phyloP scores from a whole-genome alignment of 1,140 invertebrate species.

The Telenomus remus region DNA sequence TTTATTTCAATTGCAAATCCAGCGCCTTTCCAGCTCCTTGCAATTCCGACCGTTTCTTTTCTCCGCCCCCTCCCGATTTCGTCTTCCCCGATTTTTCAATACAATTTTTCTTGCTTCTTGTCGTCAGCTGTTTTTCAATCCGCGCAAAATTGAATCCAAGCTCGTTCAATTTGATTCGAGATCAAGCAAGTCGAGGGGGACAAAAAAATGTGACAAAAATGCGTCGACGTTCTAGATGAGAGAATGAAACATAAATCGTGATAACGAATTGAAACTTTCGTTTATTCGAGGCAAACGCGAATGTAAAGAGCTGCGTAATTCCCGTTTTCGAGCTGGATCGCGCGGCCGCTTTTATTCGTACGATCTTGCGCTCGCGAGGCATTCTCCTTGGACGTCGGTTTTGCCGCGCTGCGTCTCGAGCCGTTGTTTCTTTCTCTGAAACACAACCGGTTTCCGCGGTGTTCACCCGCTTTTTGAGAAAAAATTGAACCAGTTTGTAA shows the following conservation, averaged over 20 bases:
- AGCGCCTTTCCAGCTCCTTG: not conserved
- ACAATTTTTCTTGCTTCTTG: too few relatives aligned
- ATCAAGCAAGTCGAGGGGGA: too few relatives aligned
- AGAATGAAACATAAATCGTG: not conserved
- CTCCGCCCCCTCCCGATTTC: too few relatives aligned
- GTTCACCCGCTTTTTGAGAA: constrained; percentile 75
- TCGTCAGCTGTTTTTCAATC: too few relatives aligned
- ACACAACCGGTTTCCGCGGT: constrained; percentile 73
- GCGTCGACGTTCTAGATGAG: not conserved
- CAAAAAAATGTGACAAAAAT: not conserved
- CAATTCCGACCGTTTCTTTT: not conserved
- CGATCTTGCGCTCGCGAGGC: constrained; percentile 42
- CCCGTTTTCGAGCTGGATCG: constrained; percentile 15
- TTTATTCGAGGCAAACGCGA: not conserved
- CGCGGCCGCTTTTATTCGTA: constrained; percentile 20
- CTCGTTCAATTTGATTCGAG: too few relatives aligned
- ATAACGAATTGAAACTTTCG: constrained; percentile 1
- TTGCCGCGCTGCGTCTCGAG: constrained; percentile 23
- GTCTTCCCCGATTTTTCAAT: too few relatives aligned
- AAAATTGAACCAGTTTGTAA: constrained; percentile 76
- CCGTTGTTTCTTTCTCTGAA: constrained; percentile 44
- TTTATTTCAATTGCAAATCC: constrained; percentile 36
- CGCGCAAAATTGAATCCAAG: too few relatives aligned
- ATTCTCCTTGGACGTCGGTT: constrained; percentile 60
- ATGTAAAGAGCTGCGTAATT: constrained; percentile 3